These are phyloP conservation scores for Pseudococcus viburni DNA, from an alignment of 2,888 invertebrate species.

Conservation along the genomic window DNA sequence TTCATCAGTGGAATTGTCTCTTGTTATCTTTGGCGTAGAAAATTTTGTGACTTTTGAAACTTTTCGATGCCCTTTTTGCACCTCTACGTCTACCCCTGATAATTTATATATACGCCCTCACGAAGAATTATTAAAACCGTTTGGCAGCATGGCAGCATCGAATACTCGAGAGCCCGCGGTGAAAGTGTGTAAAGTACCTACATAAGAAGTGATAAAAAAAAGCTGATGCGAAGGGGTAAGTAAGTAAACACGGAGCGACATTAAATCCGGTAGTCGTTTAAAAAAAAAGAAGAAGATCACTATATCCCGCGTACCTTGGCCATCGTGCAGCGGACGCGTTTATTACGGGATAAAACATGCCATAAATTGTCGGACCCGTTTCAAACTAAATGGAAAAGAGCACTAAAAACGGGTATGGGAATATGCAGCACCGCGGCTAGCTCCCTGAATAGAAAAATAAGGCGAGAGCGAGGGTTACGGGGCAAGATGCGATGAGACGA, in stretches of 20 bases:
- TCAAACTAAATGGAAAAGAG: slow-evolving; percentile 64
- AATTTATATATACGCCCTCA: too few relatives aligned
- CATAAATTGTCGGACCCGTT: slow-evolving; percentile 63
- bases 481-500: neutral
- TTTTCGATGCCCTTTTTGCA: too few relatives aligned
- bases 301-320: neutral
- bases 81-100: too few relatives aligned
- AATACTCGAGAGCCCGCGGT: too few relatives aligned
- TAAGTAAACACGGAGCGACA: slow-evolving; percentile 37
- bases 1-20: too few relatives aligned
- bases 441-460: neutral
- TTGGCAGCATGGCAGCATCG: too few relatives aligned
- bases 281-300: neutral
- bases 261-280: slow-evolving; percentile 64
- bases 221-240: neutral
- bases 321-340: slow-evolving; percentile 47
- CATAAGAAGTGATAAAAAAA: too few relatives aligned
- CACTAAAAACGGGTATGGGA: slow-evolving; percentile 53
- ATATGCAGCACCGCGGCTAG: neutral
- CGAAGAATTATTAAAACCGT: too few relatives aligned
- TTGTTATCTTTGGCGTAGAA: too few relatives aligned
- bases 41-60: too few relatives aligned
- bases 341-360: slow-evolving; percentile 65
- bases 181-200: too few relatives aligned
- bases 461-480: neutral